Evolutionary conservation across 2,113 vertebrate genomes (phyloP).

Genomic region (Cheilinus undulatus): DNA sequence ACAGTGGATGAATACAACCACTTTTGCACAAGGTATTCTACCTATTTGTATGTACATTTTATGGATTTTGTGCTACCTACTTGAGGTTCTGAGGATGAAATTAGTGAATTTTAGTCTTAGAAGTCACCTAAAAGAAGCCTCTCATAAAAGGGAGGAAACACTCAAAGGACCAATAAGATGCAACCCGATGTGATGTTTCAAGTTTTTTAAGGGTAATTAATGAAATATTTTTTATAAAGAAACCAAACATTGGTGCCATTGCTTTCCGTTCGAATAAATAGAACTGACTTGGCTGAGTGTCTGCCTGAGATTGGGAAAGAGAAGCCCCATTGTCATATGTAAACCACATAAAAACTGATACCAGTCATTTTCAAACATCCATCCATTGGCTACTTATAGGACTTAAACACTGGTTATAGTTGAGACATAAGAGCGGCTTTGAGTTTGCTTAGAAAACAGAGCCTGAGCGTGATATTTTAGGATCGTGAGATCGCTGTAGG

Average conservation of each 20-base stretch:
- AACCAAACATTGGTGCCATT: background rate
- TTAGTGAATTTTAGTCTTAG: too few relatives aligned
- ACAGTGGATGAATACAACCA: background rate
- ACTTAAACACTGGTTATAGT: slow-evolving; percentile 64
- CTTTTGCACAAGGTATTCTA: too few relatives aligned
- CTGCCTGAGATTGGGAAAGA: slow-evolving; percentile 5
- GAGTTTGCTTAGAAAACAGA: slow-evolving; percentile 52
- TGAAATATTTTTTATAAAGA: background rate
- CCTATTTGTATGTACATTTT: too few relatives aligned
- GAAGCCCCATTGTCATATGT: slow-evolving; percentile 49
- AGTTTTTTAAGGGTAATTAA: background rate
- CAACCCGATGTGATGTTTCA: background rate
- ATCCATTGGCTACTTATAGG: slow-evolving; percentile 54
- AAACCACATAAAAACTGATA: slow-evolving; percentile 54
- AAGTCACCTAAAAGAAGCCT: background rate
- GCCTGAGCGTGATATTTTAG: slow-evolving; percentile 63
- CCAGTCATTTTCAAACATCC: slow-evolving; percentile 49
- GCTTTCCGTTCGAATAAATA: background rate
- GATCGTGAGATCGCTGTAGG: slow-evolving; percentile 53
- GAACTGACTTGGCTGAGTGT: background rate
- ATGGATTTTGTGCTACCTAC: too few relatives aligned
- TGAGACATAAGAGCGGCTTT: slow-evolving; percentile 34
- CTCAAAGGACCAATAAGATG: background rate
- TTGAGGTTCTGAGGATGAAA: too few relatives aligned
- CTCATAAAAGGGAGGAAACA: background rate